Evolutionary conservation across 2,888 invertebrate species (phyloP), one percentile per base, ranked within the genome.

Genomic region (Capitulum mitella): DNA sequence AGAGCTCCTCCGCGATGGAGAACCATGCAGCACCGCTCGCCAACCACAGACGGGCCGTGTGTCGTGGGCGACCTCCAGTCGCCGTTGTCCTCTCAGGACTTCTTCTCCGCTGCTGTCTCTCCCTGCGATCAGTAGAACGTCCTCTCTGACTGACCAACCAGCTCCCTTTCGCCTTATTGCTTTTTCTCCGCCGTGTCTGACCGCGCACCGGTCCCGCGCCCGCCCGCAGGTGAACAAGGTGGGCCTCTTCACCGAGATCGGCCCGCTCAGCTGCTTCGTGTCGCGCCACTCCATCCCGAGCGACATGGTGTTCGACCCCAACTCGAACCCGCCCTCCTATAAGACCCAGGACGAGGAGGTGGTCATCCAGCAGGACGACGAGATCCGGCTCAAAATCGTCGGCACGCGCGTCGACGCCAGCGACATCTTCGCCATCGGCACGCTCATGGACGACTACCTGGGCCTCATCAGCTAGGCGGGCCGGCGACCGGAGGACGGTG

Each of bases 231-330:
- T 82, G n/a, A 82, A 82, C 79, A 82, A 95, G 93, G 96, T 99
- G 84, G 98, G 98, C 80, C 94, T 99, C 91, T 99, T 99, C 89
- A 97, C 97, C 80, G 98, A 99, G 88, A 97, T 99, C 84, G 99
- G 99, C 29, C 99, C 99, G 22, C 88, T 99, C 16, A 95, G 97
- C 10, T 99, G 98, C 86, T 99, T 99, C 85, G 98, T 99, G 85
- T 98, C 98, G 32, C 94, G 88, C 85, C 86, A 97, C 95, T 97
- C 97, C 3, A 99, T 99, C 83, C 99, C 99, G 78, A 93, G 97
- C 32, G 98, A 99, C 86, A 98, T 99, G 97, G 96, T 98, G 85
- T 99, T 98, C 87, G 99, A 99, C 86, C 97, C 98, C 0, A 97
- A 97, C 86, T 93, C 95, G 51, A 96, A 94, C 86, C 98, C 98